Conservation (phyloP, 2,113 vertebrate species). For the Saimiri boliviensis region DNA sequence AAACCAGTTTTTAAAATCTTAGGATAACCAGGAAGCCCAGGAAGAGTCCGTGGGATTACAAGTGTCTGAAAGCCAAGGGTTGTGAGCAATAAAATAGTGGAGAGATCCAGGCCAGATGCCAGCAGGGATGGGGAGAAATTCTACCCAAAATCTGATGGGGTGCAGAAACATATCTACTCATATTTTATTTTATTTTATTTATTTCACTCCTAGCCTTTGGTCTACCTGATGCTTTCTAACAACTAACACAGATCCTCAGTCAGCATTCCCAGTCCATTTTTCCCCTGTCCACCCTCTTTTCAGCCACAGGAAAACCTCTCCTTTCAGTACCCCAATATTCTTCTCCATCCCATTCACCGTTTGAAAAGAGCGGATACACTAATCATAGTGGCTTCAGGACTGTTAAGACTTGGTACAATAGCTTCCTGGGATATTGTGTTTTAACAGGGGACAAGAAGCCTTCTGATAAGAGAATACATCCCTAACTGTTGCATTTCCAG, state of each 20-base stretch:
- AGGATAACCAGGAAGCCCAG: neutral
- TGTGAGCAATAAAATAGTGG: neutral
- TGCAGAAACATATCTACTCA: neutral
- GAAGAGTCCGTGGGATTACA: neutral
- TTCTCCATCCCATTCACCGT: neutral
- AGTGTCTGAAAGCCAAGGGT: neutral
- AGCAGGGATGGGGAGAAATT: neutral
- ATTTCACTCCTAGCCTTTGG: neutral
- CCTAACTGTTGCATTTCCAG: neutral
- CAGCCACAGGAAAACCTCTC: accelerated
- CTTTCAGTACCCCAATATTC: neutral
- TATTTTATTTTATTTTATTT: neutral
- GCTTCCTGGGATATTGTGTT: neutral
- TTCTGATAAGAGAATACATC: neutral
- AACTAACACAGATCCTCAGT: neutral
- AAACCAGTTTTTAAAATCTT: neutral
- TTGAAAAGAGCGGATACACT: neutral
- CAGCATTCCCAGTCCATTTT: neutral
- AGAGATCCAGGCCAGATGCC: no score
- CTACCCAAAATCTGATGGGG: neutral
- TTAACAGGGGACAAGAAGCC: neutral
- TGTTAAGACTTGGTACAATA: neutral
- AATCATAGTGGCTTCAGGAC: neutral
- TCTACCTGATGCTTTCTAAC: neutral
- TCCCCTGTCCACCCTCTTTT: neutral